These are phyloP conservation scores for Marmota flaviventris DNA, from an alignment of 2,113 vertebrate genomes.

Conservation along the genomic window DNA sequence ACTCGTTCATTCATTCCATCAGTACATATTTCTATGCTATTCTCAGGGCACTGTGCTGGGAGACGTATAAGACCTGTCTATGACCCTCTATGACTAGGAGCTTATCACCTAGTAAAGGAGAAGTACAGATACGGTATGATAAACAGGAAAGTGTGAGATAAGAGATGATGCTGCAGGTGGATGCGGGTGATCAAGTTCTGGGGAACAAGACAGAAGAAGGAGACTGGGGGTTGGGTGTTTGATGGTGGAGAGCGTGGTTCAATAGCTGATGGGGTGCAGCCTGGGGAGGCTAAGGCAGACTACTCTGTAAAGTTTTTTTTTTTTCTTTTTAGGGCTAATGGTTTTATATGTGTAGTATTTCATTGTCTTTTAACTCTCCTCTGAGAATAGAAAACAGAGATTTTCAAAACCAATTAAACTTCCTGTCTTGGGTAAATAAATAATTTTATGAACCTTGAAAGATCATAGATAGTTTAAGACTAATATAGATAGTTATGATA, in stretches of 20 bases:
- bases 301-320: not conserved
- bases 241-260: not conserved
- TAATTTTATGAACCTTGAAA: conserved; percentile 26
- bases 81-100: not conserved
- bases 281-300: no score
- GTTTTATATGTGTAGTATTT: not conserved
- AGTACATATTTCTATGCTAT: not conserved
- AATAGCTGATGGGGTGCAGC: no score
- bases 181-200: not conserved
- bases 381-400: conserved; percentile 12
- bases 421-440: not conserved
- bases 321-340: not conserved
- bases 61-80: not conserved
- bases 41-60: not conserved
- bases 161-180: not conserved
- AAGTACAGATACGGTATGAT: not conserved
- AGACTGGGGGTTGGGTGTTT: not conserved
- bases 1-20: not conserved
- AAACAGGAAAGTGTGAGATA: not conserved
- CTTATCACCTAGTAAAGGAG: not conserved
- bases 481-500: not conserved
- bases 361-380: not conserved
- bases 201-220: not conserved
- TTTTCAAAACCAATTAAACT: conserved; percentile 5
- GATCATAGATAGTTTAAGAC: not conserved